Conservation (phyloP, 2,888 invertebrate genomes). For the Meteorus cinctellus region DNA sequence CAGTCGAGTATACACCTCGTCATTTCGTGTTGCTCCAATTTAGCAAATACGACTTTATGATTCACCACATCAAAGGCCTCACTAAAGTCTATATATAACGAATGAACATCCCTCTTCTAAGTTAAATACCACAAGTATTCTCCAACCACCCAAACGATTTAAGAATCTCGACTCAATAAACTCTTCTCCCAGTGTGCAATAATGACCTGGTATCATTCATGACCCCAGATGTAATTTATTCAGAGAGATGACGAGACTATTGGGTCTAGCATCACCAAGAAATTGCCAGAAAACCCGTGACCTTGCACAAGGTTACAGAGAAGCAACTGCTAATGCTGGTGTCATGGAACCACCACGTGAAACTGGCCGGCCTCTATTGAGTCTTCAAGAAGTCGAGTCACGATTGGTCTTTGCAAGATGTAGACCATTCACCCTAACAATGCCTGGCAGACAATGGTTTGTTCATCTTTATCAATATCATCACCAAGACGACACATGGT, state of each 20-base stretch:
- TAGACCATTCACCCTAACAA: slow-evolving; percentile 90
- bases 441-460: slow-evolving; percentile 88
- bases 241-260: slow-evolving; percentile 71
- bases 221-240: slow-evolving; percentile 16
- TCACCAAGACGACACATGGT: not conserved
- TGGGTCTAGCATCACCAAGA: slow-evolving; percentile 67
- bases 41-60: too few species aligned
- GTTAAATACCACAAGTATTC: too few species aligned
- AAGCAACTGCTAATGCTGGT: slow-evolving; percentile 88
- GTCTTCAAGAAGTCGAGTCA: slow-evolving; percentile 89
- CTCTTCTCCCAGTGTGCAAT: not conserved
- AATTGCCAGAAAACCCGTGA: slow-evolving; percentile 68
- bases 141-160: too few species aligned
- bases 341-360: slow-evolving; percentile 90
- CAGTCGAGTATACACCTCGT: too few species aligned
- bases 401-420: slow-evolving; percentile 92
- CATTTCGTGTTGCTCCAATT: too few species aligned
- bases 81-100: too few species aligned
- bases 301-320: slow-evolving; percentile 78
- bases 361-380: slow-evolving; percentile 83
- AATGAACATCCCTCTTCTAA: too few species aligned
- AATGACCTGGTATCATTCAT: not conserved
- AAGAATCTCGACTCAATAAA: too few species aligned
- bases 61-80: too few species aligned
- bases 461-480: slow-evolving; percentile 25